Conservation (phyloP, 1,140 invertebrate genomes). For the Eriocheir sinensis region DNA sequence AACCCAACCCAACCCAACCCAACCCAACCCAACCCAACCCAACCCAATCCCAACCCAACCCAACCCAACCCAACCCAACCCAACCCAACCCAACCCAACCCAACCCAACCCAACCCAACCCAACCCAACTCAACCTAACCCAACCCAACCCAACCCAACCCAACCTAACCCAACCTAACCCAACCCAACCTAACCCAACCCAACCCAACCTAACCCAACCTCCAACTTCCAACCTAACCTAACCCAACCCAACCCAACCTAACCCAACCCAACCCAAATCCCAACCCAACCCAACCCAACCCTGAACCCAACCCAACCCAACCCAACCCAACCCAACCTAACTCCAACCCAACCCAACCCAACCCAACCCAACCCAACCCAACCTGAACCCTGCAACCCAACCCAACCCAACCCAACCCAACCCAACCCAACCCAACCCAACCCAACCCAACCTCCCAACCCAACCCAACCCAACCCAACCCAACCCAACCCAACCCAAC, state of each 20-base stretch:
- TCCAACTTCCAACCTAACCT: neutral
- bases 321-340: slow-evolving; percentile 64
- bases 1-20: slow-evolving; percentile 73
- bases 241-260: neutral
- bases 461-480: slow-evolving; percentile 10
- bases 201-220: neutral
- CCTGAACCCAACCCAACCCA: neutral
- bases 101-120: slow-evolving; percentile 7
- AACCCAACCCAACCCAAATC: neutral
- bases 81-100: slow-evolving; percentile 74
- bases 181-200: neutral
- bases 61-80: slow-evolving; percentile 1
- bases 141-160: slow-evolving; percentile 10
- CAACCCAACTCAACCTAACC: neutral
- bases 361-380: slow-evolving; percentile 58
- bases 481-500: slow-evolving; percentile 1
- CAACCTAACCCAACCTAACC: neutral
- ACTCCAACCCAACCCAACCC: neutral
- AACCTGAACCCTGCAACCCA: neutral
- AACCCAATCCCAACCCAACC: too few relatives aligned
- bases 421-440: slow-evolving; percentile 10
- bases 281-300: slow-evolving; percentile 10
- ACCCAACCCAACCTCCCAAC: slow-evolving; percentile 1
- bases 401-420: slow-evolving; percentile 66
- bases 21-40: slow-evolving; percentile 10